Conservation (phyloP, 2,888 invertebrate genomes). For the Perdita meconis region DNA sequence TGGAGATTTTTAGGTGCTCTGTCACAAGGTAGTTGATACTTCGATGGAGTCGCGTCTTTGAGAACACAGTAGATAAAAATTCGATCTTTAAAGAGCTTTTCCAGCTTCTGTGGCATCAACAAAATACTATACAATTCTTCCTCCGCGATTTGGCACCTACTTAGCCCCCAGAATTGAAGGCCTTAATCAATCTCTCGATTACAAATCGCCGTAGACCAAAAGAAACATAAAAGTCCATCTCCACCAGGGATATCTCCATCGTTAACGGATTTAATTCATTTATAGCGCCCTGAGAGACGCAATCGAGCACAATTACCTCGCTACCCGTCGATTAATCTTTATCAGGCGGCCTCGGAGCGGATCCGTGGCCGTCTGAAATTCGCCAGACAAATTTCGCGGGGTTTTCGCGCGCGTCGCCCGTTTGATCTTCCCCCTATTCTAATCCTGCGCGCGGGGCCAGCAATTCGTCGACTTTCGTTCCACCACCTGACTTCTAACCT, state of each 20-base stretch:
- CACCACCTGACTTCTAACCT: slow-evolving; percentile 63
- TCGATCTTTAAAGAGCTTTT: too few species aligned
- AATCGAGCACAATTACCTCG: slow-evolving; percentile 17
- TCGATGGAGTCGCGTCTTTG: too few species aligned
- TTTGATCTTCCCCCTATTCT: slow-evolving; percentile 55
- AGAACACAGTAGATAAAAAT: too few species aligned
- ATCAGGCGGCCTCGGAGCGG: slow-evolving; percentile 8
- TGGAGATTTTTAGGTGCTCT: too few species aligned
- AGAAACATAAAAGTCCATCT: neutral
- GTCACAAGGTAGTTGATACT: too few species aligned
- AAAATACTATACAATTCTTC: too few species aligned
- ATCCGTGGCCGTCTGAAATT: slow-evolving; percentile 33
- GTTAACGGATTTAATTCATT: slow-evolving; percentile 3
- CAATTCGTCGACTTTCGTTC: slow-evolving; percentile 66
- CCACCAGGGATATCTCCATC: slow-evolving; percentile 3
- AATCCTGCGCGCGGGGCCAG: slow-evolving; percentile 44
- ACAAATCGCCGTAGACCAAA: neutral
- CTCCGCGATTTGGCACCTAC: too few species aligned
- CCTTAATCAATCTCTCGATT: neutral
- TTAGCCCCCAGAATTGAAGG: too few species aligned
- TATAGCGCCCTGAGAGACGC: slow-evolving; percentile 18
- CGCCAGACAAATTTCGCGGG: slow-evolving; percentile 46
- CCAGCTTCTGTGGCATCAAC: too few species aligned
- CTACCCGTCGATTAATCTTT: slow-evolving; percentile 40
- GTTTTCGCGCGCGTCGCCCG: slow-evolving; percentile 32